Evolutionary conservation across 2,888 invertebrate genomes (phyloP), one percentile per base, ranked within the genome.

Genomic region (Cryptocephalus primarius): DNA sequence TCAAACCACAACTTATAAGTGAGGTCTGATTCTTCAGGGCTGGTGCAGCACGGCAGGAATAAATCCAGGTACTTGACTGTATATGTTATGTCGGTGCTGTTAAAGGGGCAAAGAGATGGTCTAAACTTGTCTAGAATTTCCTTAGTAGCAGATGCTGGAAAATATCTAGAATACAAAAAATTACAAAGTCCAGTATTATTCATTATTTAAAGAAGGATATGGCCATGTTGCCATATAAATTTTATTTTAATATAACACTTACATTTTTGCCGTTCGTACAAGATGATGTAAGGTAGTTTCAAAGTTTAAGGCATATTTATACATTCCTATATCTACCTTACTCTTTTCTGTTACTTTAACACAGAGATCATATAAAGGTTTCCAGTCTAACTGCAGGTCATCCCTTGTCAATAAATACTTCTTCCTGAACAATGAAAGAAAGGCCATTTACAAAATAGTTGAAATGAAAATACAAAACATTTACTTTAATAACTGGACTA

Each of bases 81-180:
- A 48, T 71, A 61, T 32, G 64, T 56, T 60, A 75, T 77, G 9
- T 72, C 72, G 43, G 75, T 71, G 4, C 71, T 66, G 42, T 79
- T 75, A 72, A 85, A 83, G 0, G 89, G 89, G 61, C 85, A 88
- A 44, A 94, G 70, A 56, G 77, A 76, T 1, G 93, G 93, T 44
- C 85, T 75, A 64, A 88, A 78, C 67, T 88, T 85, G 46, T 84
- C 87, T 44, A 95, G 69, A 61, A 95, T 89, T 70, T 94, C 93
- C 67, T 81, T 79, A 0, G 91, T 91, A 0, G 90, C 82, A 33
- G 74, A 75, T 39, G 80, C 69, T 46, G 83, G 76, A 64, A 86
- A 86, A 66, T 85, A 88, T 45, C 83, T 83, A 22, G 6, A 22
- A 22, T 22, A 22, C 22, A 62, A 40, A n/a, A n/a, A n/a, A n/a